Evolutionary conservation across 2,797 vertebrate species (phyloP).

Genomic region (Phataginus tetradactyla): DNA sequence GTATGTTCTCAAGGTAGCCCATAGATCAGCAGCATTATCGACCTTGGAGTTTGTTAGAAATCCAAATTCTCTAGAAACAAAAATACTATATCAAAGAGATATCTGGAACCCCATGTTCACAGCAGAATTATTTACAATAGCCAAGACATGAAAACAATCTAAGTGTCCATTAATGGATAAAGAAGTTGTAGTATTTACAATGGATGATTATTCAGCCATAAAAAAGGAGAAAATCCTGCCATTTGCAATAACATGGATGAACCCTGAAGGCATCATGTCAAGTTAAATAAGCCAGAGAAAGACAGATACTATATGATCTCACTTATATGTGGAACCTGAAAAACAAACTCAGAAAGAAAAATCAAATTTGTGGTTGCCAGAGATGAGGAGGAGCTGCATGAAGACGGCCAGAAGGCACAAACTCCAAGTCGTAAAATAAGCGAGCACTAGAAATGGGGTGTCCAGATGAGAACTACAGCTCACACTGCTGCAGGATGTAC

Average conservation of each 20-base stretch:
- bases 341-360: background rate
- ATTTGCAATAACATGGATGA: background rate
- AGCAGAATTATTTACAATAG: background rate
- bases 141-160: background rate
- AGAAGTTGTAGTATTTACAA: background rate
- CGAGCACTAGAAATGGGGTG: background rate
- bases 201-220: background rate
- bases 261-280: background rate
- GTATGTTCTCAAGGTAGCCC: background rate
- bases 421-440: background rate
- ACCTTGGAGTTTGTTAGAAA: background rate
- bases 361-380: background rate
- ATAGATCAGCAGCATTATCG: background rate
- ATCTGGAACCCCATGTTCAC: background rate
- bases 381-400: background rate
- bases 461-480: background rate
- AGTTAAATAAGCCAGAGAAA: conserved; percentile 14
- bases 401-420: background rate
- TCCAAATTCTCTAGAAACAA: background rate
- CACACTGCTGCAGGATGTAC: background rate
- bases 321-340: background rate
- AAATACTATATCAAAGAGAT: background rate
- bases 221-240: background rate
- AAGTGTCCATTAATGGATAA: background rate
- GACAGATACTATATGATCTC: background rate